Base-by-base conservation (phyloP, 1,140 invertebrate species). In the Homalodisca vitripennis region DNA sequence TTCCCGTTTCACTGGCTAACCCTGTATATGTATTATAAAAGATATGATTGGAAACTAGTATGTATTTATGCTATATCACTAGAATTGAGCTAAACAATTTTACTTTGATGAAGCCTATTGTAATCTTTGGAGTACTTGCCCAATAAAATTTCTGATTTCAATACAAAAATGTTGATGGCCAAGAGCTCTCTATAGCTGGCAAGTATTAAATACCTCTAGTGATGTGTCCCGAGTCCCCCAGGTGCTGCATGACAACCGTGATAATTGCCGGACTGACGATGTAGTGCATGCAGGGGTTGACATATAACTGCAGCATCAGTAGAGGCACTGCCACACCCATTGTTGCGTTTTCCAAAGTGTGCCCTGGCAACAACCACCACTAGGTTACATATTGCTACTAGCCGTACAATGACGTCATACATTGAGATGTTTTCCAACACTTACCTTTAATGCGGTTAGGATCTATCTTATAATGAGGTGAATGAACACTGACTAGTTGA, bases 261-360 rank as follows among this genome's bases (percentile, higher is more conserved):
- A 87, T 75, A 34, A 90, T 79, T 0, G 87, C 84, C 1, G 84
- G 81, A 68, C 86, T 83, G 14, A 85, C 80, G 14, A 91, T 71
- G 79, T 87, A 89, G 74, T 88, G 86, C 53, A 92, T 79, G 30
- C 83, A 81, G 1, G 89, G 88, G 82, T 92, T 92, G 14, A 89
- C 82, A 76, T 92, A 92, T 69, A 90, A 79, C 74, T 89, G 86
- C 30, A 91, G 74, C 74, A 88, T 88, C 41, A 92, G 80, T 47
- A 87, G 81, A 0, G 91, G 86, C 24, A 92, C 83, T 0, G 88
- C 86, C 63, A 84, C 81, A 55, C 79, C 80, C 84, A 92, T 89
- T 2, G 87, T 89, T 69, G 85, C 77, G 2, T 87, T 82, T 41
- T 81, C 81, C 3, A 92, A 74, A 2, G 78, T 77, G 77, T 91